Conservation (phyloP, 2,113 vertebrate genomes). For the Bambusicola thoracicus region DNA sequence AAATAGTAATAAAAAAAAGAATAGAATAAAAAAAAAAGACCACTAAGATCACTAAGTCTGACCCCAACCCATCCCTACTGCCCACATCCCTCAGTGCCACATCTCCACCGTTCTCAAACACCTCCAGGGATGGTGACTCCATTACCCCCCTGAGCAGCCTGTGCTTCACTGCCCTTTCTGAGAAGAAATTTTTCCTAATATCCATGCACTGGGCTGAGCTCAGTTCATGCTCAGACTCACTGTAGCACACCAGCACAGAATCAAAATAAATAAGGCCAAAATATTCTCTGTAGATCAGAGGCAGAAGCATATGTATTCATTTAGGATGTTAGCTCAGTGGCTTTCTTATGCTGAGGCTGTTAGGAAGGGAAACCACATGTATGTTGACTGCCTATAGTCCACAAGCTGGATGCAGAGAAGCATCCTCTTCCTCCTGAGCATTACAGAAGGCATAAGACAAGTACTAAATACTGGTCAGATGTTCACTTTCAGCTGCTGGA, state of each 20-base stretch:
- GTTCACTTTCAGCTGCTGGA: not conserved
- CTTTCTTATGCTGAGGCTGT: rapidly evolving
- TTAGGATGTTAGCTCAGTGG: not conserved
- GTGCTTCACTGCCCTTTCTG: too few relatives aligned
- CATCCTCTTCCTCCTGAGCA: not conserved
- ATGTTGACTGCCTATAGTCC: not conserved
- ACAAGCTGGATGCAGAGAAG: not conserved
- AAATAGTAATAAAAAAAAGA: too few relatives aligned
- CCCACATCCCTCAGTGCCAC: too few relatives aligned
- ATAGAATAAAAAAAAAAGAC: too few relatives aligned
- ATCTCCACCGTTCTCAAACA: too few relatives aligned
- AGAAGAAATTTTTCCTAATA: too few relatives aligned
- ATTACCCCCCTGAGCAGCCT: too few relatives aligned
- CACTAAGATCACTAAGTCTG: too few relatives aligned
- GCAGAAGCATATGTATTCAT: rapidly evolving
- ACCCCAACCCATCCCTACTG: too few relatives aligned
- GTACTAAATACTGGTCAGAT: not conserved
- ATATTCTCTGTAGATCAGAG: rapidly evolving
- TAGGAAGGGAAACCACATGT: not conserved
- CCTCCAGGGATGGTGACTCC: too few relatives aligned
- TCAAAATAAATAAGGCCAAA: not conserved
- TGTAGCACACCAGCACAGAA: not conserved
- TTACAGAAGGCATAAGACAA: not conserved
- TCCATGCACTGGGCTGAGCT: rapidly evolving
- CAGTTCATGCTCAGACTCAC: not conserved